Conservation (phyloP, 2,113 vertebrate genomes). For the Corvus cornix region DNA sequence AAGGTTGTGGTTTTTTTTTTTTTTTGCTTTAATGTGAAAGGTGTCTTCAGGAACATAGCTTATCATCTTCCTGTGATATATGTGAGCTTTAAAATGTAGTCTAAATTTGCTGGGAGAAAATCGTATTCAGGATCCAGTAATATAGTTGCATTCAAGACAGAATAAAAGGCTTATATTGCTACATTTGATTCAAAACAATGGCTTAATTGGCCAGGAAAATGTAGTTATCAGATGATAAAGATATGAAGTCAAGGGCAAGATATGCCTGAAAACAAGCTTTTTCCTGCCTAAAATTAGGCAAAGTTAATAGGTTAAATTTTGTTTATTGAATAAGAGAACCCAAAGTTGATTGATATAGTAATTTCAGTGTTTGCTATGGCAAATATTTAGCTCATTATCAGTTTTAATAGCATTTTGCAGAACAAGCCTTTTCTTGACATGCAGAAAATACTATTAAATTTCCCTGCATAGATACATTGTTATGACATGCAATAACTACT, state of each 20-base stretch:
- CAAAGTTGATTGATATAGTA: conserved; percentile 86
- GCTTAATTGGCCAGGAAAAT: conserved; percentile 61
- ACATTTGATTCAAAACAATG: conserved; percentile 56
- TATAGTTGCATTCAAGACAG: conserved; percentile 11
- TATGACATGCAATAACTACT: conserved; percentile 99
- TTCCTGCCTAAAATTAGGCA: conserved; percentile 78
- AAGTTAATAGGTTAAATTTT: conserved; percentile 84
- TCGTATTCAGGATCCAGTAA: background rate
- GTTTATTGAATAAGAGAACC: conserved; percentile 83
- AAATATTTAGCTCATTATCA: conserved; percentile 99
- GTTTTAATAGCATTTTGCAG: conserved; percentile 95
- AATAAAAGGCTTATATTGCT: conserved; percentile 42
- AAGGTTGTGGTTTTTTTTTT: background rate
- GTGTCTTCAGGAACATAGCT: conserved; percentile 23
- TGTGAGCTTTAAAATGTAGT: conserved; percentile 10
- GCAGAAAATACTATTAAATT: conserved; percentile 99
- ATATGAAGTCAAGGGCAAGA: conserved; percentile 64
- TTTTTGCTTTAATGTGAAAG: background rate
- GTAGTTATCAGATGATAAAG: conserved; percentile 70
- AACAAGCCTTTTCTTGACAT: conserved; percentile 92
- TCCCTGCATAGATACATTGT: conserved; percentile 99
- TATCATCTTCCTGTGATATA: conserved; percentile 1
- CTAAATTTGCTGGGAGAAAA: conserved; percentile 23
- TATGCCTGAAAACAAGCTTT: conserved; percentile 70
- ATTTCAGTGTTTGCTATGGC: conserved; percentile 90